A percentile compares a stretch with the other conserved stretches of the same genome.
phyloP scores from a whole-genome alignment of 1,140 invertebrate genomes.

The Chelonus insularis region DNA sequence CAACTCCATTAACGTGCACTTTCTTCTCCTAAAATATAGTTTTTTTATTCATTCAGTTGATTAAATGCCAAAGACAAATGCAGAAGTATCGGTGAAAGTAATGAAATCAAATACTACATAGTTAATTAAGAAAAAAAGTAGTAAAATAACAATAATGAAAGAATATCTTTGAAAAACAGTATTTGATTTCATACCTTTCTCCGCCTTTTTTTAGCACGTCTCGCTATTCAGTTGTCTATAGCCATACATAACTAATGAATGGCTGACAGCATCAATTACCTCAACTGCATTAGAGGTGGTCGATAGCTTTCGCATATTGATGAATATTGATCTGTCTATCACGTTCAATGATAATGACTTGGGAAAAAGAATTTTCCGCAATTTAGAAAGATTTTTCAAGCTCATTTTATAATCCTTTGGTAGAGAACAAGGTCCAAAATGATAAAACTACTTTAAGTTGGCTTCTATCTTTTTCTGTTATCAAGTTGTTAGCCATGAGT shows the following conservation, averaged over 20 bases:
- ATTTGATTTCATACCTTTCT: slow-evolving; percentile 23
- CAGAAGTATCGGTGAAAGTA: neutral
- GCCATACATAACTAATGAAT: neutral
- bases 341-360: too few species aligned
- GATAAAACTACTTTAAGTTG: too few species aligned
- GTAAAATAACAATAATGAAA: neutral
- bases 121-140: too few species aligned
- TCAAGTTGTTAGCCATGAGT: slow-evolving; percentile 7
- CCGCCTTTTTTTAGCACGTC: neutral
- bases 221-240: too few species aligned
- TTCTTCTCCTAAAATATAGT: slow-evolving; percentile 43
- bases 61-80: too few species aligned
- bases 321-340: too few species aligned
- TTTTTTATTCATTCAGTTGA: neutral
- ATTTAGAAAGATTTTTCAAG: too few species aligned
- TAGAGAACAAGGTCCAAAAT: too few species aligned
- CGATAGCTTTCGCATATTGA: slow-evolving; percentile 3
- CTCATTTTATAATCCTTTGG: too few species aligned
- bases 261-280: neutral
- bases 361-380: too few species aligned
- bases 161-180: slow-evolving; percentile 24
- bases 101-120: slow-evolving; percentile 23
- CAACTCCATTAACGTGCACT: slow-evolving; percentile 63
- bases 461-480: neutral
- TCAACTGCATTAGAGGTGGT: slow-evolving; percentile 3